Evolutionary conservation across 2,113 vertebrate species (phyloP), one percentile per base, ranked within the genome.

Genomic region (Oncorhynchus masou): DNA sequence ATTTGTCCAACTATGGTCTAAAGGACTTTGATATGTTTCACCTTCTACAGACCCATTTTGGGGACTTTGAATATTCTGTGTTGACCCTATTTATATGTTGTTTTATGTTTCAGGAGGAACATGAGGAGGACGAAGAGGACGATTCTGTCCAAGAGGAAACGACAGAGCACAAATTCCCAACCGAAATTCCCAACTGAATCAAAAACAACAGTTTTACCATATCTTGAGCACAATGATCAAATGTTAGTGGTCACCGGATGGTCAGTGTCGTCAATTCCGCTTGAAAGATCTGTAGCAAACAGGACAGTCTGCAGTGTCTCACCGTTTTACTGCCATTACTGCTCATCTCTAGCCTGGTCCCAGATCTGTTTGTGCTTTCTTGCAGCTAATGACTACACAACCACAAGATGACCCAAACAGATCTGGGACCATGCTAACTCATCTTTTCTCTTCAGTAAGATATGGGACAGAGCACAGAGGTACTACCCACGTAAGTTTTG

Each of bases 61-160:
- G 49, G 16, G 15, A 13, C 3, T 4, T 4, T 54, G 16, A 54
- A 19, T 54, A 54, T 54, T 54, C 51, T 54, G 51, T 19, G 51
- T 45, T 45, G 39, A 45, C 9, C 39, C 39, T 0, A 45, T 45
- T 27, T n/a, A 9, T 57, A 22, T 22, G n/a, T 68, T 11, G 25
- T 29, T 45, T 59, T 71, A 12, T 75, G 80, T 66, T 88, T 48
- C 85, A 93, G 92, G 93, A 93, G 45, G 86, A 84, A 39, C 86
- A 86, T 3, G 89, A 91, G 9, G 83, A 78, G 1, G 80, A 82
- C 48, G 75, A 80, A 1, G 92, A 92, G 73, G 93, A 94, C 77
- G 93, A 94, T 81, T 87, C 92, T 76, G 89, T 92, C 51, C 93
- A 93, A 88, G 94, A 94, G 87, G 94, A 95, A 90, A 84, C 85